A percentile compares a stretch with the other conserved stretches of the same genome.
Evolutionary conservation across 2,113 vertebrate species (phyloP).

Genomic region (Chrysemys picta): DNA sequence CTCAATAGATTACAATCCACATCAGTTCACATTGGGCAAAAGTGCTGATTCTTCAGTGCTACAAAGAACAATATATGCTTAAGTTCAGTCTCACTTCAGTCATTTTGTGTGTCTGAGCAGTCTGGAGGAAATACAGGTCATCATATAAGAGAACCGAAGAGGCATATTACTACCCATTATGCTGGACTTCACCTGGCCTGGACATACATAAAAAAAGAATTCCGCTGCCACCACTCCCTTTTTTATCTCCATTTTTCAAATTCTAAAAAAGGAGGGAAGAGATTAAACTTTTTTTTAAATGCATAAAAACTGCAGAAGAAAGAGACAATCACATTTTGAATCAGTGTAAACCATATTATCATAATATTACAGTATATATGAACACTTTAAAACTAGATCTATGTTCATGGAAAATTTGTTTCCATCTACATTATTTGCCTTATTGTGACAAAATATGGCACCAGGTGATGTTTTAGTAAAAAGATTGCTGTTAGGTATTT

Average conservation of each 20-base stretch:
- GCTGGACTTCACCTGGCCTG: constrained; percentile 66
- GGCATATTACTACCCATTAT: constrained; percentile 68
- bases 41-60: constrained; percentile 50
- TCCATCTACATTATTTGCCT: constrained; percentile 52
- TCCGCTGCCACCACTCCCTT: constrained; percentile 67
- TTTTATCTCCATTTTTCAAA: constrained; percentile 64
- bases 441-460: constrained; percentile 43
- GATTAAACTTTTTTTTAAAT: constrained; percentile 53
- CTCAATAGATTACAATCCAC: constrained; percentile 63
- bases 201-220: constrained; percentile 72
- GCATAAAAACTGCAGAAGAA: constrained; percentile 38
- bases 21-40: constrained; percentile 53
- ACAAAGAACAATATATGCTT: constrained; percentile 67
- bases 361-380: constrained; percentile 9
- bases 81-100: constrained; percentile 64
- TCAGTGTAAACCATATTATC: constrained; percentile 39
- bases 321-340: constrained; percentile 26
- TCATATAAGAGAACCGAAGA: constrained; percentile 69
- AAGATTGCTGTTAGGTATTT: constrained; percentile 51
- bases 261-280: constrained; percentile 61
- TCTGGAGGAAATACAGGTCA: constrained; percentile 69
- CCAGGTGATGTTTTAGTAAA: constrained; percentile 51
- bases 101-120: constrained; percentile 42
- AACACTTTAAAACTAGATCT: constrained; percentile 29
- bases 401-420: constrained; percentile 33